Evolutionary conservation across 2,113 vertebrate species (phyloP), one percentile per base, ranked within the genome.

Genomic region (Bujurquina vittata): DNA sequence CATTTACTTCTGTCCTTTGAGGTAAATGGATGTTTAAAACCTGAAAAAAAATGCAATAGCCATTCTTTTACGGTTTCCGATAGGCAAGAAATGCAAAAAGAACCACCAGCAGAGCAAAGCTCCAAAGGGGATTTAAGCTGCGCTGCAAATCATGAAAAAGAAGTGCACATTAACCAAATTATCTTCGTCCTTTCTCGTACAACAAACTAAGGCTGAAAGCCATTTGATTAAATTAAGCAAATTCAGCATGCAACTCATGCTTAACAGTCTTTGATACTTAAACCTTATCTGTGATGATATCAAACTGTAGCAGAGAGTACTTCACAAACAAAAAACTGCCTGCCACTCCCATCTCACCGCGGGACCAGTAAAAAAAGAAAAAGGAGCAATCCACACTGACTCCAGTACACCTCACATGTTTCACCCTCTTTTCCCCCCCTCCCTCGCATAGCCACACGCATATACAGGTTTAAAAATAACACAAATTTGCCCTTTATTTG

Each of bases 201-300:
- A 72, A 31, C 17, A 52, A 52, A 52, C 17, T 72, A 52, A 72
- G 23, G 20, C 26, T 52, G 18, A 54, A 72, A 54, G 46, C 6
- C 26, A 52, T 72, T n/a, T 54, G 67, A 72, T 72, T 9, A 72
- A 54, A 72, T 72, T 33, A 54, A n/a, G 67, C 12, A 72, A 72
- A 72, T 33, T 72, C 26, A 31, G 67, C 40, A 54, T 31, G 1
- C 17, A 72, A n/a, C 67, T 54, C 67, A 52, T 3, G 18, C 23
- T 31, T 54, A 54, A 52, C 67, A 72, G 23, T 52, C 67, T 49
- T 23, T 31, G 67, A 31, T n/a, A 72, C 43, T 72, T 26, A n/a
- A 52, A 52, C 46, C 4, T 20, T 14, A 72, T 52, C 46, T 54
- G 52, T 54, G 67, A 54, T 8, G 43, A 31, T 26, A 31, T 18